These are phyloP conservation scores for Lithophane ornitopus DNA, from an alignment of 2,888 invertebrate genomes.

Conservation along the genomic window DNA sequence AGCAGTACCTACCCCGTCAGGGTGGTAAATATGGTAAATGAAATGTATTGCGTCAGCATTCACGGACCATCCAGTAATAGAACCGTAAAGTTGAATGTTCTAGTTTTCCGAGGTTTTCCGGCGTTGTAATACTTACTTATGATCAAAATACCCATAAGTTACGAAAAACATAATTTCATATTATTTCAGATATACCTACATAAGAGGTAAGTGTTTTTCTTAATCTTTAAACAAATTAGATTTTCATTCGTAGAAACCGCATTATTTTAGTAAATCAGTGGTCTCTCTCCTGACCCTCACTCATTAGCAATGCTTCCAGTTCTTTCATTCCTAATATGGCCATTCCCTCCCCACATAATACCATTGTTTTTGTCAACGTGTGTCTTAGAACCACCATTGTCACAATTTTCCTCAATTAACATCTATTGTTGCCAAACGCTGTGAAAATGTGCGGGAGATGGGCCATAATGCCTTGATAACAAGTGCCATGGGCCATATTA, in stretches of 20 bases:
- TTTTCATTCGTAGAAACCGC: neutral
- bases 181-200: neutral
- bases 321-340: conserved; percentile 21
- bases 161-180: no score
- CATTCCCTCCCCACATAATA: neutral
- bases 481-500: conserved; percentile 14
- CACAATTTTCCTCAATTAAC: conserved; percentile 56
- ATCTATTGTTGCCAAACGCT: conserved; percentile 44
- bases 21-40: no score
- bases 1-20: no score
- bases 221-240: neutral
- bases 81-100: no score
- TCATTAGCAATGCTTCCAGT: conserved; percentile 1
- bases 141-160: neutral
- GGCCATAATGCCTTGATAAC: conserved; percentile 22
- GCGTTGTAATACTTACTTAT: neutral
- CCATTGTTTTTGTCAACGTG: conserved; percentile 36
- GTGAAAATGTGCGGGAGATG: conserved; percentile 36
- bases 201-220: no score
- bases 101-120: no score
- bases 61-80: no score
- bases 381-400: conserved; percentile 27
- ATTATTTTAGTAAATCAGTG: neutral
- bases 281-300: neutral
- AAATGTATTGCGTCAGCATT: no score